phyloP scores from a whole-genome alignment of 2,113 vertebrate genomes.

The Fulica atra region DNA sequence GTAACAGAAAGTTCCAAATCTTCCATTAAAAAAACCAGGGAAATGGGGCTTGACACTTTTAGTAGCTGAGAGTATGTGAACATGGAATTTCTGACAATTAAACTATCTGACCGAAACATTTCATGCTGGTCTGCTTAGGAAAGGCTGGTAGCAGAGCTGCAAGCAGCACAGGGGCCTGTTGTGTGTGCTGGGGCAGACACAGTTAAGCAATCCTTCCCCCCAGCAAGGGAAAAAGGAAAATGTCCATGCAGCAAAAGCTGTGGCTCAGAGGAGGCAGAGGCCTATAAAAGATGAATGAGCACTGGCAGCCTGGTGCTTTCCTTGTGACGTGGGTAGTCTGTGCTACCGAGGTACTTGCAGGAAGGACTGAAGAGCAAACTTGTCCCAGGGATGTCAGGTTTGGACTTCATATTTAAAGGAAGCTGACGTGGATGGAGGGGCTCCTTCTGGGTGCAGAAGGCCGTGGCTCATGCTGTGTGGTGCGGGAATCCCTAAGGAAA shows the following conservation, averaged over 20 bases:
- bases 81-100: neutral
- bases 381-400: neutral
- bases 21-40: neutral
- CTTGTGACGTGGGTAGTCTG: fast-evolving
- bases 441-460: neutral
- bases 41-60: neutral
- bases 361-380: neutral
- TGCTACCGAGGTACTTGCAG: neutral
- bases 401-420: neutral
- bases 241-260: neutral
- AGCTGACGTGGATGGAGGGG: neutral
- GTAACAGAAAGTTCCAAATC: neutral
- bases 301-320: neutral
- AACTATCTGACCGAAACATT: neutral
- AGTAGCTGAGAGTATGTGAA: neutral
- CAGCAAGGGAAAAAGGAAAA: neutral
- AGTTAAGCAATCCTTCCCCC: neutral
- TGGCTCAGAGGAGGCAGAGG: neutral
- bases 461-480: neutral
- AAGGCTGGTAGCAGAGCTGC: neutral
- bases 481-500: fast-evolving
- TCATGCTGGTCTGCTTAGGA: neutral
- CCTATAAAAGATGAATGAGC: neutral
- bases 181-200: neutral
- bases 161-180: neutral